Conservation (phyloP, 2,113 vertebrate genomes). For the Terrapene triunguis region DNA sequence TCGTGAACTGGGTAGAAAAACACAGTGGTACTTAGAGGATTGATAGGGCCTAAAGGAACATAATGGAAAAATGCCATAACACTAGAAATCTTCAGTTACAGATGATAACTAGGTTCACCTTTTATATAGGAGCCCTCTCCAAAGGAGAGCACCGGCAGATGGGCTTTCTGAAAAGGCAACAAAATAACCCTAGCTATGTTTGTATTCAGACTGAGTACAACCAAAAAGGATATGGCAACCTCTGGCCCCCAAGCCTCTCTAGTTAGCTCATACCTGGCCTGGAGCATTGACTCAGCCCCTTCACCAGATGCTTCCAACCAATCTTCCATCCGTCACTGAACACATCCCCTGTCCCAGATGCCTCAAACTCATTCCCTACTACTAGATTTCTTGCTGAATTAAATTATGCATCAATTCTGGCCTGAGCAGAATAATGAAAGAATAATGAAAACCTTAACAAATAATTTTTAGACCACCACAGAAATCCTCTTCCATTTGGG, state of each 20-base stretch:
- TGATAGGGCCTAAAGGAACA: neutral
- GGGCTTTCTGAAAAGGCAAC: neutral
- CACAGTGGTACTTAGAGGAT: neutral
- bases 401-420: neutral
- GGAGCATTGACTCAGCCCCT: rapidly evolving
- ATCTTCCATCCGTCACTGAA: neutral
- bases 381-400: too few species aligned
- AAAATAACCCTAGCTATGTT: neutral
- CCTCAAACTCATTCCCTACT: rapidly evolving
- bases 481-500: neutral
- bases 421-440: neutral
- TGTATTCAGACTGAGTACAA: neutral
- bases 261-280: neutral
- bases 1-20: neutral
- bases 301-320: neutral
- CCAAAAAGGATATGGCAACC: neutral
- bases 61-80: neutral
- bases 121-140: neutral
- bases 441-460: neutral
- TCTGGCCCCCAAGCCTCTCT: neutral
- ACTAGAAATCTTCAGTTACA: neutral
- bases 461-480: neutral
- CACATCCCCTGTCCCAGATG: rapidly evolving
- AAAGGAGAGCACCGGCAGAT: neutral
- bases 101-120: neutral